These are phyloP conservation scores for Folsomia candida DNA, from an alignment of 2,888 invertebrate species.

Conservation along the genomic window DNA sequence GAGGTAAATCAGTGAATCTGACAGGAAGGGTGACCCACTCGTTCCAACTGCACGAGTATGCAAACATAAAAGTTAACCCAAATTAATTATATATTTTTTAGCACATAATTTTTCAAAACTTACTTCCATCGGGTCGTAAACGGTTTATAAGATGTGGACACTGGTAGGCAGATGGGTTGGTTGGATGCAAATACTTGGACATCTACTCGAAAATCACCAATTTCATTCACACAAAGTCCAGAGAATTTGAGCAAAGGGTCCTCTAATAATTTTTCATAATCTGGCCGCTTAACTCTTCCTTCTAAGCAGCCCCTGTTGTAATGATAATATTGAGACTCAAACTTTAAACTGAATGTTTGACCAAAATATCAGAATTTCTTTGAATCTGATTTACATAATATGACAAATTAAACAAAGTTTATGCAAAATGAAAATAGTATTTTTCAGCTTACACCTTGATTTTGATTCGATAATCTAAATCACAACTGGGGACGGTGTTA, in stretches of 20 bases:
- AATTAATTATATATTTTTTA: conserved; percentile 4
- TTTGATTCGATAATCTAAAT: conserved; percentile 79
- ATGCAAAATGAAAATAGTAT: too few species aligned
- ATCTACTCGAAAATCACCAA: conserved; percentile 78
- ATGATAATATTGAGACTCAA: conserved; percentile 18
- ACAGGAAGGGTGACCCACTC: conserved; percentile 93
- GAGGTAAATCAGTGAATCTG: conserved; percentile 84
- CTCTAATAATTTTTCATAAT: conserved; percentile 79
- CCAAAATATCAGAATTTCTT: neutral
- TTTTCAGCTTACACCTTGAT: conserved; percentile 78
- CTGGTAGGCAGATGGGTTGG: conserved; percentile 76
- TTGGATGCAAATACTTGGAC: conserved; percentile 62
- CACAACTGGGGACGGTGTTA: conserved; percentile 83
- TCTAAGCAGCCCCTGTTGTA: conserved; percentile 89
- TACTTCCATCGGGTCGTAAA: conserved; percentile 92
- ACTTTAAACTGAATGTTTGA: neutral
- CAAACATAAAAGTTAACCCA: conserved; percentile 4
- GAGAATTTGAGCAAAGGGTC: conserved; percentile 89
- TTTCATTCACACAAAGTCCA: conserved; percentile 68
- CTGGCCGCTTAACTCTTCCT: conserved; percentile 80
- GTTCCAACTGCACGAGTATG: conserved; percentile 73
- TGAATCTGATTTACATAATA: neutral
- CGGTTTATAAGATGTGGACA: conserved; percentile 85
- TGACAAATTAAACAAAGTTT: neutral
- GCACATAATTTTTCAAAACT: conserved; percentile 53